Percentiles rank a stretch among this genome's conserved stretches.
phyloP scores from a whole-genome alignment of 2,113 vertebrate genomes.

The Barbus barbus region DNA sequence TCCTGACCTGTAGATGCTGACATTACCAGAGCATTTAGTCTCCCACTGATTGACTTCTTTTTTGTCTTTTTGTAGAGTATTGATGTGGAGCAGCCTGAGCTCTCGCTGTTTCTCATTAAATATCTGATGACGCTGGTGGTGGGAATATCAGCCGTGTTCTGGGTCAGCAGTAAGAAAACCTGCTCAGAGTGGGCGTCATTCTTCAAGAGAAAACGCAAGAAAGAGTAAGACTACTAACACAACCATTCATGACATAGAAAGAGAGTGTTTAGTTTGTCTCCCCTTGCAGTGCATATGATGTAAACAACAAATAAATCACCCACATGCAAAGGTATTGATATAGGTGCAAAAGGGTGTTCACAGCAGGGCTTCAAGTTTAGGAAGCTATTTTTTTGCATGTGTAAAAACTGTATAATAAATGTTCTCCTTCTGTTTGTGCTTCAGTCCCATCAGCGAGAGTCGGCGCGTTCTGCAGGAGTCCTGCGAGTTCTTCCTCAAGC shows the following conservation, averaged over 20 bases:
- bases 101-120: constrained; percentile 93
- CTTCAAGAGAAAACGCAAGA: constrained; percentile 91
- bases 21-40: background rate
- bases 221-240: constrained; percentile 82
- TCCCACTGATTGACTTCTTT: background rate
- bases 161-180: constrained; percentile 98
- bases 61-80: constrained; percentile 73
- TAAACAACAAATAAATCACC: background rate
- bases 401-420: background rate
- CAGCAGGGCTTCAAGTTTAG: background rate
- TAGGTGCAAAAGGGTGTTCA: background rate
- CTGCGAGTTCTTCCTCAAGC: too few relatives aligned
- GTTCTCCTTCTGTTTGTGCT: too few relatives aligned
- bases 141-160: constrained; percentile 96
- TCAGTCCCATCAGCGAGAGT: too few relatives aligned
- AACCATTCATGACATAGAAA: background rate
- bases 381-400: background rate
- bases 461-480: too few relatives aligned
- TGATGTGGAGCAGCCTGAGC: constrained; percentile 80
- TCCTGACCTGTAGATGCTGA: background rate
- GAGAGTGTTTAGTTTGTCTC: background rate
- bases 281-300: background rate
- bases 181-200: constrained; percentile 96
- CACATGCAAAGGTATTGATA: too few relatives aligned
- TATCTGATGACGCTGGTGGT: constrained; percentile 96